Evolutionary conservation across 2,888 invertebrate genomes (phyloP).

Genomic region (Sminthurides aquaticus): DNA sequence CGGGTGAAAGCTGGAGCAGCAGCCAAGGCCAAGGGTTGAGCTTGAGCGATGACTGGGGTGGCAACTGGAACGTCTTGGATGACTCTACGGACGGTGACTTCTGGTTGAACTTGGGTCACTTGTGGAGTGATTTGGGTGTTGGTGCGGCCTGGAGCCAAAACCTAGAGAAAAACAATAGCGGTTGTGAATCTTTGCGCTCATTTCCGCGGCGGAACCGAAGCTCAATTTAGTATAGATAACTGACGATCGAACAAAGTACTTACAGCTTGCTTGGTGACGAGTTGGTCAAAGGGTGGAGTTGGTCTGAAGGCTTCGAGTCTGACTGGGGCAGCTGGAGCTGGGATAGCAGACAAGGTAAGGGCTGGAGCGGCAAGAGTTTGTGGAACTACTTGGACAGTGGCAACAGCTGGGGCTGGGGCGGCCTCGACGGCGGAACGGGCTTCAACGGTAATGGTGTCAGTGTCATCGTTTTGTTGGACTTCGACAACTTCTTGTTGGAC

Average conservation of each 20-base stretch:
- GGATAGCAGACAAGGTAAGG: slow-evolving; percentile 20
- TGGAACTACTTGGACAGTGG: slow-evolving; percentile 8
- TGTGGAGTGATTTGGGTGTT: slow-evolving; percentile 46
- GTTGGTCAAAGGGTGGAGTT: slow-evolving; percentile 28
- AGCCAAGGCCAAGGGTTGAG: not conserved
- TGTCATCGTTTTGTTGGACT: not conserved
- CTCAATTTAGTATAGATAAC: not conserved
- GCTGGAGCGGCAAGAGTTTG: slow-evolving; percentile 2
- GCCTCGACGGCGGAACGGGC: slow-evolving; percentile 3
- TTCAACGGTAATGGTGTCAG: slow-evolving; percentile 13
- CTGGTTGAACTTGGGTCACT: slow-evolving; percentile 46
- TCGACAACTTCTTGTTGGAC: not conserved
- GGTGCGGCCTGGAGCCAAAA: slow-evolving; percentile 46
- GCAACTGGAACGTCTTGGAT: slow-evolving; percentile 42
- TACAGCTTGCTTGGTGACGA: slow-evolving; percentile 39
- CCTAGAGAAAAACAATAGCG: slow-evolving; percentile 27
- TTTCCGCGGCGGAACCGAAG: too few species aligned
- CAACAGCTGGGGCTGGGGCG: slow-evolving; percentile 9
- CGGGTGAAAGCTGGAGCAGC: not conserved
- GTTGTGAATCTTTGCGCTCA: too few species aligned
- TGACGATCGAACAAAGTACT: not conserved
- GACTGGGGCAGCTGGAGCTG: slow-evolving; percentile 14
- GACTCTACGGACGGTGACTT: slow-evolving; percentile 45
- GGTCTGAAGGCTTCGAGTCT: not conserved
- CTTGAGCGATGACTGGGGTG: slow-evolving; percentile 34